Evolutionary conservation across 1,140 invertebrate species (phyloP), one percentile per base, ranked within the genome.

Genomic region (Aricia agestis): DNA sequence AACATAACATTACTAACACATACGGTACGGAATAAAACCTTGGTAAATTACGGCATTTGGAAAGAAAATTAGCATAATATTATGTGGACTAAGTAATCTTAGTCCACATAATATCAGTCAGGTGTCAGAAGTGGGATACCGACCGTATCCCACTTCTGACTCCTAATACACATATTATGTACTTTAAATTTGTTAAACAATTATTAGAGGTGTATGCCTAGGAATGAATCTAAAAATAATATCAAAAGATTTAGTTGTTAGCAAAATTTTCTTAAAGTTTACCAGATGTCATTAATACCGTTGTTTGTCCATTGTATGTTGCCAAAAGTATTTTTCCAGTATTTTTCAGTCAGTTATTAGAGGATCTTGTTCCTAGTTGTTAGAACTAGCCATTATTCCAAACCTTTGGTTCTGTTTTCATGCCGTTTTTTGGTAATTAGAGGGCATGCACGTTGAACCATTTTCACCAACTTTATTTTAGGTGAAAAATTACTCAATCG

Each of bases 1-100:
- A 63, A 63, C 59, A 63, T 63, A 31, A 63, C 59, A 19, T 63
- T 19, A 63, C 19, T 63, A 63, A 63, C 19, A 13, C 45, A 52
- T 52, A 52, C 45, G 11, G 45, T 15, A 15, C 9, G 13, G 11
- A 52, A 52, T 52, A 52, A 52, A 52, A 52, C 45, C 13, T 1
- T 15, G 13, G 45, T 52, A 15, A 52, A 52, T 52, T 52, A 11
- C 10, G 45, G 45, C 13, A 15, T 52, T 52, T 52, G 1, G 11
- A 11, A 52, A 15, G 36, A 36, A 36, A 6, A 36, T 36, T 36
- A 5, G 36, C 36, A 36, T 36, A 36, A 36, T 36, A 36, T 36
- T 25, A 25, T 25, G 25, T 2, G 25, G 25, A 25, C 25, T 25
- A 36, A 36, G 36, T n/a, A n/a, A n/a, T n/a, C n/a, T n/a, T n/a